phyloP scores from a whole-genome alignment of 1,140 invertebrate species.

The Agrypnia vestita region DNA sequence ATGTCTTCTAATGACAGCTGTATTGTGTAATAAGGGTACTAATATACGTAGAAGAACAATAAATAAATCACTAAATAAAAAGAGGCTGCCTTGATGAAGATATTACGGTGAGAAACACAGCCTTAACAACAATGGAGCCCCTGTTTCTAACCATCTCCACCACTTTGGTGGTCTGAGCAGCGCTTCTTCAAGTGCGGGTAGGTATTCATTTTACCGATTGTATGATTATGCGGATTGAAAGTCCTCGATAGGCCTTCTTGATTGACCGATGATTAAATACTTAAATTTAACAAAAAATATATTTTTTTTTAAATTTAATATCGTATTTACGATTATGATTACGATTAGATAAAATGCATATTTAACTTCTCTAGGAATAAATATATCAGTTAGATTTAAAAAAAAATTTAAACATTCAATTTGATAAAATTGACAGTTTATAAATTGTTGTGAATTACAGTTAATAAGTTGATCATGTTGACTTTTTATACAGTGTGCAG shows the following conservation, averaged over 20 bases:
- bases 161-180: slow-evolving; percentile 2
- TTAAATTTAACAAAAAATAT: too few species aligned
- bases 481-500: too few species aligned
- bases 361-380: too few species aligned
- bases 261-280: neutral
- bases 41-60: neutral
- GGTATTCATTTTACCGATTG: too few species aligned
- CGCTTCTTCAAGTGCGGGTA: neutral
- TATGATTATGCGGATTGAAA: neutral
- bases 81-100: slow-evolving; percentile 7
- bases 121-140: slow-evolving; percentile 17
- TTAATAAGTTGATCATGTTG: too few species aligned
- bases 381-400: too few species aligned
- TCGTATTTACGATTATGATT: too few species aligned
- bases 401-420: too few species aligned
- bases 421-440: too few species aligned
- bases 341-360: too few species aligned
- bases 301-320: too few species aligned
- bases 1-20: slow-evolving; percentile 1
- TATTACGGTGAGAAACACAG: slow-evolving; percentile 16
- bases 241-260: neutral
- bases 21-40: neutral
- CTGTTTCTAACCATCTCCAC: neutral
- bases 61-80: neutral
- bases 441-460: too few species aligned